These are phyloP conservation scores for Onychomys arenicola DNA, from an alignment of 2,797 vertebrate species.

Conservation along the genomic window DNA sequence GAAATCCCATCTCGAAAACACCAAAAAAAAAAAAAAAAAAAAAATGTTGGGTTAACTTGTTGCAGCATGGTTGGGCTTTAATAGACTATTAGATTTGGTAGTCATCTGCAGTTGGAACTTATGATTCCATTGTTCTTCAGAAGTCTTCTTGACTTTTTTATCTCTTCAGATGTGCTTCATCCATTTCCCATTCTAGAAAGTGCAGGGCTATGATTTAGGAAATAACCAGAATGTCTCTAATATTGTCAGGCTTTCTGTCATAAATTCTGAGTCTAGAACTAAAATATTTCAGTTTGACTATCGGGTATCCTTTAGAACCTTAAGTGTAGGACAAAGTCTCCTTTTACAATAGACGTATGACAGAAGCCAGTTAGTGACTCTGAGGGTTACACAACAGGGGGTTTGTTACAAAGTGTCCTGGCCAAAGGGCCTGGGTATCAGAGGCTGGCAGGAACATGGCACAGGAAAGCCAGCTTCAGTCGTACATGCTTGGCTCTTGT, in stretches of 20 bases:
- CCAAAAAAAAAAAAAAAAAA: too few species aligned
- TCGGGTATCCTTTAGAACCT: constrained; percentile 90
- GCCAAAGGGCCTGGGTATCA: constrained; percentile 80
- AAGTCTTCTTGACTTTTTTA: constrained; percentile 23
- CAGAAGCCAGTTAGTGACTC: constrained; percentile 92
- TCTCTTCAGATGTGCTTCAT: neutral
- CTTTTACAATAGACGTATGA: constrained; percentile 90
- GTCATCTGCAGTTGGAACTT: constrained; percentile 1
- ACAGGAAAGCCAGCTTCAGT: constrained; percentile 89
- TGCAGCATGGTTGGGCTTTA: neutral
- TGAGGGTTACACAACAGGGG: constrained; percentile 87
- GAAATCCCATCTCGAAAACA: too few species aligned
- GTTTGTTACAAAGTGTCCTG: constrained; percentile 83
- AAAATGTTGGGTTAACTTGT: too few species aligned
- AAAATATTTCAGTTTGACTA: constrained; percentile 69
- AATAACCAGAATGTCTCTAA: neutral
- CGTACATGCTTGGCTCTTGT: constrained; percentile 74
- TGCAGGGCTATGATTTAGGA: neutral
- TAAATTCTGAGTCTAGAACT: neutral
- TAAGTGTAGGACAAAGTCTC: constrained; percentile 89
- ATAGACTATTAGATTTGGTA: neutral
- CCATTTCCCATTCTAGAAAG: neutral
- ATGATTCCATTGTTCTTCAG: neutral
- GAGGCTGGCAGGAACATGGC: constrained; percentile 79
- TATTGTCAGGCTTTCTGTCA: neutral